A percentile compares a stretch with the other conserved stretches of the same genome.
Evolutionary conservation across 1,140 invertebrate genomes (phyloP).

Genomic region (Cepaea nemoralis): DNA sequence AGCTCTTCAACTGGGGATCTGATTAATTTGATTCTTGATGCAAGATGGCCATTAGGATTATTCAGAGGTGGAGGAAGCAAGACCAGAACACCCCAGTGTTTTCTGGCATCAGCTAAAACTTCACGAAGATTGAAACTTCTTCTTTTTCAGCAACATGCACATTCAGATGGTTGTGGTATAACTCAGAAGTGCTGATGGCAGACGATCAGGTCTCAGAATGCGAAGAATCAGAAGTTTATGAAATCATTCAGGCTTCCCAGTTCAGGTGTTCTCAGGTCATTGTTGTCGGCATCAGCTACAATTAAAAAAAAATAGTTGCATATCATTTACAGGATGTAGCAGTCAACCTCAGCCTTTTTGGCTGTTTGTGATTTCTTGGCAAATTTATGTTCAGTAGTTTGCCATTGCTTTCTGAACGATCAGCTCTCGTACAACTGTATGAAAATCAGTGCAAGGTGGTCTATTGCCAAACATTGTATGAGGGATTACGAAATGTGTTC

Average conservation of each 20-base stretch:
- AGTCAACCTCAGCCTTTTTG: too few relatives aligned
- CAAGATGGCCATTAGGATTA: conserved; percentile 37
- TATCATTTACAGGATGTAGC: too few relatives aligned
- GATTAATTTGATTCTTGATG: conserved; percentile 58
- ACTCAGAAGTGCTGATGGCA: conserved; percentile 59
- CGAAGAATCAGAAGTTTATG: conserved; percentile 68
- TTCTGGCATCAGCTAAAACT: conserved; percentile 55
- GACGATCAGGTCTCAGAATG: conserved; percentile 68
- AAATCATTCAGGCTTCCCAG: conserved; percentile 62
- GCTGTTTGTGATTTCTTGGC: too few relatives aligned
- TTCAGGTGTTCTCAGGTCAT: conserved; percentile 50
- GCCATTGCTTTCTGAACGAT: too few relatives aligned
- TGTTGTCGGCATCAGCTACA: conserved; percentile 19
- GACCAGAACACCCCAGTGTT: conserved; percentile 61
- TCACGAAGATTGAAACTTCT: conserved; percentile 51
- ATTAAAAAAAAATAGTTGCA: neutral
- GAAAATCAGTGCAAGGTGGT: too few relatives aligned
- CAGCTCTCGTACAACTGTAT: too few relatives aligned
- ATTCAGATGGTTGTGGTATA: conserved; percentile 65
- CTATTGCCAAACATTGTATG: too few relatives aligned
- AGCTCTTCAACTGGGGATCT: conserved; percentile 61
- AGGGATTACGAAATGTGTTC: too few relatives aligned
- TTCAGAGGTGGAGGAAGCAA: conserved; percentile 58
- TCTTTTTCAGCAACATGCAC: conserved; percentile 59
- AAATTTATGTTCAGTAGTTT: too few relatives aligned